Conservation (phyloP, 2,888 invertebrate species). For the Cyaniris semiargus region DNA sequence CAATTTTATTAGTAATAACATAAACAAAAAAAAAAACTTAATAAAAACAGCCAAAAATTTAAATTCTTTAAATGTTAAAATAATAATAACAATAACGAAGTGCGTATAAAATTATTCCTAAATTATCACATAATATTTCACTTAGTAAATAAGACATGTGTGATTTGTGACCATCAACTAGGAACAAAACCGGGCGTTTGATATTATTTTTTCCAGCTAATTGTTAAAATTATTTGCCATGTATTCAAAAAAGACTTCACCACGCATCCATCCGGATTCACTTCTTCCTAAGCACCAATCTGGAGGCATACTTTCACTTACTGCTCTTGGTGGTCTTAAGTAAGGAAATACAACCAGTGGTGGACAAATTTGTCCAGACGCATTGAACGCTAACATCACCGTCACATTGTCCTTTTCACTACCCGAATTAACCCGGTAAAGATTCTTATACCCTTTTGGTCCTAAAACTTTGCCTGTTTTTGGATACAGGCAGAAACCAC, state of each 20-base stretch:
- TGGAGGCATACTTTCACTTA: constrained; percentile 41
- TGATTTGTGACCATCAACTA: constrained; percentile 46
- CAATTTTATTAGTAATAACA: too few species aligned
- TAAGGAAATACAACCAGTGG: constrained; percentile 38
- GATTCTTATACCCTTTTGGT: constrained; percentile 47
- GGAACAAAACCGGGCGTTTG: constrained; percentile 43
- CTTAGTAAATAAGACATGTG: constrained; percentile 45
- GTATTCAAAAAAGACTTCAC: constrained; percentile 47
- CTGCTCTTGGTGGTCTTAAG: constrained; percentile 34
- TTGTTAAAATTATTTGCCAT: too few species aligned
- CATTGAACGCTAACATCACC: constrained; percentile 42
- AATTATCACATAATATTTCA: constrained; percentile 38
- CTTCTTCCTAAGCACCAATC: constrained; percentile 44
- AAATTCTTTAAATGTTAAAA: too few species aligned
- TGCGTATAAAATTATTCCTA: constrained; percentile 44
- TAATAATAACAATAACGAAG: too few species aligned
- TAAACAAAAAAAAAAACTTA: too few species aligned
- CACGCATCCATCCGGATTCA: constrained; percentile 45
- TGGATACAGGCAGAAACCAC: constrained; percentile 44
- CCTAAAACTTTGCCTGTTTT: constrained; percentile 48
- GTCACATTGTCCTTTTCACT: constrained; percentile 45
- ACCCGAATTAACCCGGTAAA: constrained; percentile 43
- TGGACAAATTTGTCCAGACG: constrained; percentile 34
- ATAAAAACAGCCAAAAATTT: too few species aligned
- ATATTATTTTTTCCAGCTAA: too few species aligned